A percentile compares a stretch with the other conserved stretches of the same genome.
Conservation (phyloP, 1,140 invertebrate species). For the Megalonaias nervosa region DNA sequence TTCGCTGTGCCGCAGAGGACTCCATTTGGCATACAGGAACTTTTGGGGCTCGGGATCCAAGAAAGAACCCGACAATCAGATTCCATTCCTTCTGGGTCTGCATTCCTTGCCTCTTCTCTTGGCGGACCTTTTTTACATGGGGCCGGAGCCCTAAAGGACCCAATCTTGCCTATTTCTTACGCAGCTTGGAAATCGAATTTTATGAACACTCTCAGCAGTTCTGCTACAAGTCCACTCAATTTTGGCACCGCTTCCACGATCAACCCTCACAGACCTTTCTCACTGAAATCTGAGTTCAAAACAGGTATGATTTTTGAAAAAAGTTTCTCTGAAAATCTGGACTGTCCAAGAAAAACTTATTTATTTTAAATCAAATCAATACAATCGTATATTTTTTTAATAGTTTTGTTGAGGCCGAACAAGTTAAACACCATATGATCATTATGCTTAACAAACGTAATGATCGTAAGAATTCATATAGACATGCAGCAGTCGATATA, state of each 20-base stretch:
- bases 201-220: slow-evolving; percentile 29
- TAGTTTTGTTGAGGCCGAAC: too few species aligned
- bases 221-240: slow-evolving; percentile 20
- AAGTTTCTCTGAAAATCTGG: too few species aligned
- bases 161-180: slow-evolving; percentile 23
- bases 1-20: slow-evolving; percentile 24
- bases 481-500: too few species aligned
- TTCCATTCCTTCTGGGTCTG: slow-evolving; percentile 27
- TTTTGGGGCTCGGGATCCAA: slow-evolving; percentile 19
- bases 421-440: too few species aligned
- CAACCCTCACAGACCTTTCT: slow-evolving; percentile 9
- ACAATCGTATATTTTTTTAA: too few species aligned
- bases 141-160: slow-evolving; percentile 15
- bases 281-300: slow-evolving; percentile 23
- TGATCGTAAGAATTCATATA: too few species aligned
- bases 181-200: slow-evolving; percentile 34
- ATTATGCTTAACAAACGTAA: too few species aligned
- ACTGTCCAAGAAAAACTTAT: too few species aligned
- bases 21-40: slow-evolving; percentile 36
- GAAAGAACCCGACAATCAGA: slow-evolving; percentile 9
- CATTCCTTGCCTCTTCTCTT: slow-evolving; percentile 31
- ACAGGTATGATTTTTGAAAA: not conserved
- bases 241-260: slow-evolving; percentile 17
- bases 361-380: too few species aligned
- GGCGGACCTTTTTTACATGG: slow-evolving; percentile 19